phyloP scores from a whole-genome alignment of 2,113 vertebrate species.

The Xenopus laevis region DNA sequence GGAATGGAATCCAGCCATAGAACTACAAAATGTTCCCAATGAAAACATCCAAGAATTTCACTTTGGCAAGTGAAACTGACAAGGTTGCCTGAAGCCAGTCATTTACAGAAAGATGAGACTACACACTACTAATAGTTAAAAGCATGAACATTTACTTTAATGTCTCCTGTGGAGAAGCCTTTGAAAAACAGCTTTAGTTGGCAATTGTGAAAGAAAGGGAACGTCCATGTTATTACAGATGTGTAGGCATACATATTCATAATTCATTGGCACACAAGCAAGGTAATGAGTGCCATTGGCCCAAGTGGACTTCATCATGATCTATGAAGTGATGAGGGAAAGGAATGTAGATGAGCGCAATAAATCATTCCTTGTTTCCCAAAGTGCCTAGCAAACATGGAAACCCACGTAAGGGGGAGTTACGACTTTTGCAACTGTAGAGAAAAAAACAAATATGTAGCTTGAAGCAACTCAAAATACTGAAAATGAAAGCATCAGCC shows the following conservation, averaged over 20 bases:
- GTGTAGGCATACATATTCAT: constrained; percentile 7
- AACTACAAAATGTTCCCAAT: constrained; percentile 59
- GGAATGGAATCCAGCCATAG: constrained; percentile 54
- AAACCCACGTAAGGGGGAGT: constrained; percentile 14
- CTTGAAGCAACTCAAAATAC: constrained; percentile 20
- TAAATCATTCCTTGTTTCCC: constrained; percentile 45
- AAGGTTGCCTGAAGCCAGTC: constrained; percentile 46
- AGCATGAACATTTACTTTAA: constrained; percentile 46
- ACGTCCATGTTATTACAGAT: constrained; percentile 39
- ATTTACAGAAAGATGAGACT: constrained; percentile 47
- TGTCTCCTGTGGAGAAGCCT: constrained; percentile 45
- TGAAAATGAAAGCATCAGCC: constrained; percentile 26
- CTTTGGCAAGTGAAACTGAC: constrained; percentile 50
- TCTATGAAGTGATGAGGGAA: constrained; percentile 43
- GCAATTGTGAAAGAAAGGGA: constrained; percentile 32
- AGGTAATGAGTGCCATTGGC: constrained; percentile 43
- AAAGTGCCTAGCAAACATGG: constrained; percentile 41
- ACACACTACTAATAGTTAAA: constrained; percentile 42
- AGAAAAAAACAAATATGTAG: constrained; percentile 39
- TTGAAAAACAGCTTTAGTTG: constrained; percentile 35
- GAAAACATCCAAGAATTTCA: constrained; percentile 60
- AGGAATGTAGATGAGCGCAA: constrained; percentile 42
- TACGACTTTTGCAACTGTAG: not conserved
- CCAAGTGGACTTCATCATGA: constrained; percentile 31
- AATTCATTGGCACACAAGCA: constrained; percentile 17